Percentiles rank a stretch among this genome's conserved stretches.
Evolutionary conservation across 2,888 invertebrate species (phyloP).

Genomic region (Mycalesis mineus): DNA sequence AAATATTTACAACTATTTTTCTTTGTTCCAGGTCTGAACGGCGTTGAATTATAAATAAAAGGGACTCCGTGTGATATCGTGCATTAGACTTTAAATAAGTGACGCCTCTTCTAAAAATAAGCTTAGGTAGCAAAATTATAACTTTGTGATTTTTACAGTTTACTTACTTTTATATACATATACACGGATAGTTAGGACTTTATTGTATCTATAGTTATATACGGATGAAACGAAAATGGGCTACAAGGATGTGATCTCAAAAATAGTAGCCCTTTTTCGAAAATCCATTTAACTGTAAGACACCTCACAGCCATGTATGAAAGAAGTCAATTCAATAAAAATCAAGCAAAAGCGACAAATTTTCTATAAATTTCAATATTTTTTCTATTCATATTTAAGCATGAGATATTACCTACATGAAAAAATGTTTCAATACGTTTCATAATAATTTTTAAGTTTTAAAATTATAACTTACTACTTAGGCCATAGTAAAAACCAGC

Average conservation of each 20-base stretch:
- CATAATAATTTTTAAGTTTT: not conserved
- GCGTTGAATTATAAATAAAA: conserved; percentile 35
- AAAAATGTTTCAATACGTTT: not conserved
- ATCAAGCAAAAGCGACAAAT: too few relatives aligned
- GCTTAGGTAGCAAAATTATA: conserved; percentile 64
- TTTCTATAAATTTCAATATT: too few relatives aligned
- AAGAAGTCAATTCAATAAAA: not conserved
- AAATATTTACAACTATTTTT: conserved; percentile 19
- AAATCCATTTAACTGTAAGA: conserved; percentile 10
- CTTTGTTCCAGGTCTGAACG: conserved; percentile 58
- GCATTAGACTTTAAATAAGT: conserved; percentile 51
- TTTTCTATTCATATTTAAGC: too few relatives aligned
- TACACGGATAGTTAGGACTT: conserved; percentile 48
- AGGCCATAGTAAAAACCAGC: conserved; percentile 23
- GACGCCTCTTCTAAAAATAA: conserved; percentile 48
- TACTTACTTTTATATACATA: conserved; percentile 42
- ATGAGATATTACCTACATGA: too few relatives aligned
- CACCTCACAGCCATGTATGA: not conserved
- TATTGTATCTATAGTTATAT: conserved; percentile 10
- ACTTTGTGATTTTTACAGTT: conserved; percentile 66
- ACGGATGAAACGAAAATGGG: conserved; percentile 35
- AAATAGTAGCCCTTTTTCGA: conserved; percentile 40
- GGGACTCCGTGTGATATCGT: conserved; percentile 60
- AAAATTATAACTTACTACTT: conserved; percentile 1
- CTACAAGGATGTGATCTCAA: conserved; percentile 71